phyloP scores from a whole-genome alignment of 2,888 invertebrate species.

The Quadriops clusia region DNA sequence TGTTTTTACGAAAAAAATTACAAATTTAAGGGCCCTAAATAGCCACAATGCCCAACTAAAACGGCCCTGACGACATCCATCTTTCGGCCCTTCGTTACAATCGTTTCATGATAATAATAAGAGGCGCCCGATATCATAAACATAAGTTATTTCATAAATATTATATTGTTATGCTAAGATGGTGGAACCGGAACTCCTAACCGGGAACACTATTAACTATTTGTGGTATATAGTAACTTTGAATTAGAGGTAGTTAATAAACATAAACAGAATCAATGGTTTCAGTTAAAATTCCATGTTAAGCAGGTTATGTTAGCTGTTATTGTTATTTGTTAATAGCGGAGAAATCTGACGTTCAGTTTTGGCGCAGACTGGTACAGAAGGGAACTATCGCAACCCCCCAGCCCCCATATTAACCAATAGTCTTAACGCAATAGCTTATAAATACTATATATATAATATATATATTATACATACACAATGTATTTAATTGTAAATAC shows the following conservation, averaged over 20 bases:
- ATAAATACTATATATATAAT: constrained; percentile 11
- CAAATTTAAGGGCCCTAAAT: constrained; percentile 78
- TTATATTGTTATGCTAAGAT: constrained; percentile 41
- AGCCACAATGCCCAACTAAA: constrained; percentile 65
- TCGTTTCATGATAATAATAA: constrained; percentile 34
- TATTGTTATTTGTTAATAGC: constrained; percentile 37
- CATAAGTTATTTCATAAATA: constrained; percentile 41
- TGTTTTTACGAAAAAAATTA: constrained; percentile 77
- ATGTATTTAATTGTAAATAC: constrained; percentile 26
- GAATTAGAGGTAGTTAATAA: constrained; percentile 39
- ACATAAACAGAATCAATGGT: constrained; percentile 39
- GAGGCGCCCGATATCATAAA: constrained; percentile 41
- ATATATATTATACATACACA: constrained; percentile 18
- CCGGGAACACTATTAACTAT: constrained; percentile 33
- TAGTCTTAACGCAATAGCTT: constrained; percentile 11
- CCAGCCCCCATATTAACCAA: constrained; percentile 8
- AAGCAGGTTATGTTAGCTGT: constrained; percentile 37
- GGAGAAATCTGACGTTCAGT: constrained; percentile 11
- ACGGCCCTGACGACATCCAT: constrained; percentile 30
- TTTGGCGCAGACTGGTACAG: constrained; percentile 17
- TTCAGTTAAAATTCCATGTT: constrained; percentile 37
- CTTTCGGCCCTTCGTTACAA: constrained; percentile 33
- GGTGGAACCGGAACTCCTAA: constrained; percentile 26
- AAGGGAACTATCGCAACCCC: constrained; percentile 12
- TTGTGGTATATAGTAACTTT: constrained; percentile 42